These are phyloP conservation scores for Parauchenoglanis ngamensis DNA, from an alignment of 2,797 vertebrate species.

Conservation along the genomic window DNA sequence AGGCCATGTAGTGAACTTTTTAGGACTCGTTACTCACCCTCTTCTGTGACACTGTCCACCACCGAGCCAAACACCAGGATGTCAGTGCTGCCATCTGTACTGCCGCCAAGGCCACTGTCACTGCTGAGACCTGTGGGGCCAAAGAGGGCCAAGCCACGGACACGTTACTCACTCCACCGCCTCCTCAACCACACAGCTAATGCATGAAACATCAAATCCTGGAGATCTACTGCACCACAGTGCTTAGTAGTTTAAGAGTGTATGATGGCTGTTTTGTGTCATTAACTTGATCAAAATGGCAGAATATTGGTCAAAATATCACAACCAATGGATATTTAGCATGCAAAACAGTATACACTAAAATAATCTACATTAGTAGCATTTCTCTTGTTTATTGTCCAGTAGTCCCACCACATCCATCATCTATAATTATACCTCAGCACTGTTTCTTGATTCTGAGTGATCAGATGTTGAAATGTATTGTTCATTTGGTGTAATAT, in stretches of 20 bases:
- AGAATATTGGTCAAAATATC: neutral
- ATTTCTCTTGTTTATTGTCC: neutral
- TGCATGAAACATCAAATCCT: neutral
- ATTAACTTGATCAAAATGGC: neutral
- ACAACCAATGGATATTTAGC: neutral
- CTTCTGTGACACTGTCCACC: slow-evolving; percentile 89
- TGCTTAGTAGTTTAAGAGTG: neutral
- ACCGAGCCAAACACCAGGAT: slow-evolving; percentile 79
- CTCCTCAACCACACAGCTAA: slow-evolving; percentile 22
- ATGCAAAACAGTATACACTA: neutral
- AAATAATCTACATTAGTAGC: neutral
- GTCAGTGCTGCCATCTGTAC: slow-evolving; percentile 83
- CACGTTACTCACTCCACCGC: slow-evolving; percentile 71
- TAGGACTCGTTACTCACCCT: slow-evolving; percentile 73
- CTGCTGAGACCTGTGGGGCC: slow-evolving; percentile 95
- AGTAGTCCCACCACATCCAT: neutral
- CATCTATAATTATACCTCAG: neutral
- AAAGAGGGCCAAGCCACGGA: slow-evolving; percentile 74
- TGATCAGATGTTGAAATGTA: neutral
- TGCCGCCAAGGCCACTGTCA: slow-evolving; percentile 90
- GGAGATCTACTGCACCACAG: neutral
- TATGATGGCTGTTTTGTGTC: neutral
- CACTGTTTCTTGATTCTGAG: neutral
- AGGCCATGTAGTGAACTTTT: neutral
- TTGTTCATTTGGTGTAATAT: neutral